Evolutionary conservation across 2,113 vertebrate genomes (phyloP).

Genomic region (Megaptera novaeangliae): DNA sequence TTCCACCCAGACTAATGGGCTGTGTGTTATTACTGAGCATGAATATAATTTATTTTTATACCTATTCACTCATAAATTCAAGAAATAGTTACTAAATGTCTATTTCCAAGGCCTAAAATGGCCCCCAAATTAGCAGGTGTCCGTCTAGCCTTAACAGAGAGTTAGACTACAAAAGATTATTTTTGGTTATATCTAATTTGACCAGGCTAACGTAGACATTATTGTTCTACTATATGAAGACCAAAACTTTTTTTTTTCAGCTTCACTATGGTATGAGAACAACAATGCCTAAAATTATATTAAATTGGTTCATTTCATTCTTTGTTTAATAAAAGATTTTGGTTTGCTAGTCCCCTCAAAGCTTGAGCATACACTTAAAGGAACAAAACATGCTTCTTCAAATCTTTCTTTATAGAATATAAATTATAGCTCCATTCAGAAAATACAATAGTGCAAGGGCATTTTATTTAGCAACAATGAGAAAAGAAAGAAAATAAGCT

Average conservation of each 20-base stretch:
- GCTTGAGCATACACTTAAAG: conserved; percentile 15
- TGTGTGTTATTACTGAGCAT: neutral
- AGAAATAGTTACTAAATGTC: neutral
- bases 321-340: conserved; percentile 25
- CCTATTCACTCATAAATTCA: neutral
- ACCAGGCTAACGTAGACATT: neutral
- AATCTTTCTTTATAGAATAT: conserved; percentile 25
- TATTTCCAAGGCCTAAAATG: neutral
- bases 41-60: neutral
- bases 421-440: conserved; percentile 52
- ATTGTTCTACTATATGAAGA: neutral
- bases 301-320: conserved; percentile 30
- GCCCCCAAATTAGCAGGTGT: neutral
- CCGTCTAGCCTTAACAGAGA: neutral
- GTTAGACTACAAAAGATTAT: neutral
- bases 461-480: conserved; percentile 23
- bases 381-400: conserved; percentile 22
- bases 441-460: neutral
- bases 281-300: conserved; percentile 26
- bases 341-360: neutral
- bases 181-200: neutral
- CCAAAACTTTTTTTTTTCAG: neutral
- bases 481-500: neutral
- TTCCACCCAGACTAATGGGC: neutral
- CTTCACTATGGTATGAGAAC: neutral